Percentiles rank a stretch among this genome's conserved stretches.
phyloP scores from a whole-genome alignment of 2,888 invertebrate species.

The Synergus gifuensis region DNA sequence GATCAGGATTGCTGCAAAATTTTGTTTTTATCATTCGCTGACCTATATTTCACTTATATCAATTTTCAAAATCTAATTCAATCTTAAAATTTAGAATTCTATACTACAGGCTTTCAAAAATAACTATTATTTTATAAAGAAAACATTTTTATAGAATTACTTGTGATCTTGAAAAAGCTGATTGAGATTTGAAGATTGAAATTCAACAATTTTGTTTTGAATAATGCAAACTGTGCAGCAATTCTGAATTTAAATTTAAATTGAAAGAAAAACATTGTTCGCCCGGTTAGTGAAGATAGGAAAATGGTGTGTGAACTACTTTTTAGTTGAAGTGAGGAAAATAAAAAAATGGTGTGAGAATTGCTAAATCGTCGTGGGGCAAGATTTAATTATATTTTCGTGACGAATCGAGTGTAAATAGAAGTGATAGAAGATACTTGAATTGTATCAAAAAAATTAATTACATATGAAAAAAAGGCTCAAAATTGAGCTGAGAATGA shows the following conservation, averaged over 20 bases:
- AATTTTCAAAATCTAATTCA: too few relatives aligned
- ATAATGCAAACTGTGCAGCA: background rate
- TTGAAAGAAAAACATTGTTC: constrained; percentile 18
- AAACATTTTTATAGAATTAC: too few relatives aligned
- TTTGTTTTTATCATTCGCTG: background rate
- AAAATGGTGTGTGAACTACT: constrained; percentile 16
- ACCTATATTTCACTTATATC: too few relatives aligned
- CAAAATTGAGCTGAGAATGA: background rate
- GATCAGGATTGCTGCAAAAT: background rate
- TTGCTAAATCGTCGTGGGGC: constrained; percentile 13
- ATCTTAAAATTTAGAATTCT: too few relatives aligned
- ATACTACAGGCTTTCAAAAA: too few relatives aligned
- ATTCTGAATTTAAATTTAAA: background rate
- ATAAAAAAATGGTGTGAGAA: background rate
- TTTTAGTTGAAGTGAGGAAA: constrained; percentile 3
- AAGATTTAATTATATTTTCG: background rate
- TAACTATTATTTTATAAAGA: too few relatives aligned
- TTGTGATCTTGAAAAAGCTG: too few relatives aligned
- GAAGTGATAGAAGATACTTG: background rate
- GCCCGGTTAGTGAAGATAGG: constrained; percentile 6
- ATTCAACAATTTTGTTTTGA: background rate
- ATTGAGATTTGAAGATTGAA: background rate
- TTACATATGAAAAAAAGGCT: background rate
- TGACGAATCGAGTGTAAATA: constrained; percentile 8
- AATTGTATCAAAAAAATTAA: background rate